These are phyloP conservation scores for Cetonia aurata DNA, from an alignment of 2,888 invertebrate species.

Conservation along the genomic window DNA sequence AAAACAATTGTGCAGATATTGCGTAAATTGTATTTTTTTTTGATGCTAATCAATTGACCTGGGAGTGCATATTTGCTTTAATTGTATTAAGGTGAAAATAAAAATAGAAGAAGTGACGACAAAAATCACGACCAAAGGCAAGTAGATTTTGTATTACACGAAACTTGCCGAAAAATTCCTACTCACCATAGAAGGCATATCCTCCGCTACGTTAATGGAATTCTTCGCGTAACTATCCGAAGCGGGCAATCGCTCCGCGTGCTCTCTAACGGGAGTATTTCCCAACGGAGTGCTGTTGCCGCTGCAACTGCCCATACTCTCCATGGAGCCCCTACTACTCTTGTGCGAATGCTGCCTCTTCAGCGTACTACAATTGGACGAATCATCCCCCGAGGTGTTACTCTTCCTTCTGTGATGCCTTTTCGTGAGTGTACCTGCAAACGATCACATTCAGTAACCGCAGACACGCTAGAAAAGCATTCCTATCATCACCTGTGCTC, in stretches of 20 bases:
- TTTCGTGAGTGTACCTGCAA: slow-evolving; percentile 65
- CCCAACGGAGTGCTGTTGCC: slow-evolving; percentile 69
- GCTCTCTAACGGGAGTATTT: slow-evolving; percentile 68
- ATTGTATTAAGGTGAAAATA: too few relatives aligned
- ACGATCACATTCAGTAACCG: slow-evolving; percentile 15
- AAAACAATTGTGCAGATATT: too few relatives aligned
- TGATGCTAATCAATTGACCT: too few relatives aligned
- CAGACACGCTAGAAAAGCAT: neutral
- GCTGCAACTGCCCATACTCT: slow-evolving; percentile 67
- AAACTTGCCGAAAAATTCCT: too few relatives aligned
- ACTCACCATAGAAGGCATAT: slow-evolving; percentile 64
- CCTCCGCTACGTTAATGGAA: slow-evolving; percentile 55
- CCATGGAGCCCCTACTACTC: slow-evolving; percentile 67
- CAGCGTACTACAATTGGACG: slow-evolving; percentile 67
- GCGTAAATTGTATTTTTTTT: too few relatives aligned
- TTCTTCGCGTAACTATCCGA: slow-evolving; percentile 57
- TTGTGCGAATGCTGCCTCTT: slow-evolving; percentile 73
- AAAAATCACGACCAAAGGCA: too few relatives aligned
- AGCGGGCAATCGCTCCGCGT: slow-evolving; percentile 62
- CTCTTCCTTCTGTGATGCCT: slow-evolving; percentile 70
- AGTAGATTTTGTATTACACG: too few relatives aligned
- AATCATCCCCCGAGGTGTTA: slow-evolving; percentile 62
- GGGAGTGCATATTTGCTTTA: too few relatives aligned
- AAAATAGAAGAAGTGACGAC: too few relatives aligned
- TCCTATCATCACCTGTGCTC: slow-evolving; percentile 56